Evolutionary conservation across 2,113 vertebrate genomes (phyloP), one percentile per base, ranked within the genome.

Genomic region (Pongo pygmaeus): DNA sequence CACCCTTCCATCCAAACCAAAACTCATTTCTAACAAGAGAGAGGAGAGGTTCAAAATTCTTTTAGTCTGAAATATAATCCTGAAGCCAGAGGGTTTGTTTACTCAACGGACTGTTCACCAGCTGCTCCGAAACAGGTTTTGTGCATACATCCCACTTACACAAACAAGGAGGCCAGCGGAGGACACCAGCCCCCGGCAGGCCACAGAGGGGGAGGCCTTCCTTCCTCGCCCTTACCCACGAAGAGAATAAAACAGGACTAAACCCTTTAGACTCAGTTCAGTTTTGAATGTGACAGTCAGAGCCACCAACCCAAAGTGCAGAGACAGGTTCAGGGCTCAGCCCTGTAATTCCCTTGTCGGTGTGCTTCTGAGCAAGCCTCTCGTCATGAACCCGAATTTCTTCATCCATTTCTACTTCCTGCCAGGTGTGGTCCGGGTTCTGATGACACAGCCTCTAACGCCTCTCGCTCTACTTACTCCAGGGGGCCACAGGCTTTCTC

Each of bases 61-160:
- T 43, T 35, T 40, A n/a, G 50, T 97, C 69, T 67, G 93, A 91
- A 95, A 89, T 27, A 50, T 30, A 46, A 88, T 38, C 85, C 85
- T 48, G 2, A 46, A 84, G 89, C 77, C 72, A 27, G 67, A 92
- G 55, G n/a, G 80, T 64, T 50, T 94, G 89, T 94, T 96, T 91
- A 91, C 94, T 52, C 85, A 67, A 83, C 72, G 48, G 55, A 18
- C 61, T 46, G 32, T 52, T 80, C 80, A 50, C 32, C 93, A 88
- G 93, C 84, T 88, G 85, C 22, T 72, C 81, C 27, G 93, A 89
- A 64, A 38, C 25, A 13, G 81, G 85, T 78, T 84, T 89, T 46
- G 69, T 75, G 8, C 27, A 40, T 1, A 48, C 8, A 25, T 64
- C 0, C 40, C 1, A 20, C 17, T 14, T 30, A n/a, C 3, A 12